Percentiles rank a stretch among this genome's conserved stretches.
Conservation (phyloP, 2,113 vertebrate genomes). For the Malurus melanocephalus region DNA sequence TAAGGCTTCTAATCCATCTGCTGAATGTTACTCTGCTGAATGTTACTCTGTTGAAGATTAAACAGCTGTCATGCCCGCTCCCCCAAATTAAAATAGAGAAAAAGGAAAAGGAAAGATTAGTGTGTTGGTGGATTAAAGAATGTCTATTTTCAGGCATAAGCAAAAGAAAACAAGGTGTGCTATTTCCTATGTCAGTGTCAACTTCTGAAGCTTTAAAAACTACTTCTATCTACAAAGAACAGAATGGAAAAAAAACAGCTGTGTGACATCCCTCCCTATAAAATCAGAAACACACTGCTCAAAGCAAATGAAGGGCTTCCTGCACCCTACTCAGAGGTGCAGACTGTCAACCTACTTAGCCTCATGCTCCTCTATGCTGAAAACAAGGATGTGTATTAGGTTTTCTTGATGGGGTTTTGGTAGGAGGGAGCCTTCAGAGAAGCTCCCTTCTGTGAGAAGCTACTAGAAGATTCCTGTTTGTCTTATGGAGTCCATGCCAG, state of each 20-base stretch:
- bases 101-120: background rate
- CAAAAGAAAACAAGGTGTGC: background rate
- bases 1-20: slow-evolving; percentile 63
- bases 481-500: background rate
- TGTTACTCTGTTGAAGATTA: slow-evolving; percentile 45
- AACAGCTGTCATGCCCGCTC: slow-evolving; percentile 30
- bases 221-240: background rate
- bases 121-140: slow-evolving; percentile 24
- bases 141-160: slow-evolving; percentile 34
- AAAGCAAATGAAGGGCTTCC: background rate
- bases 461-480: background rate
- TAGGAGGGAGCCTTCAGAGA: background rate
- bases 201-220: slow-evolving; percentile 7
- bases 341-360: background rate
- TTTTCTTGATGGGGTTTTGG: background rate
- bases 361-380: background rate
- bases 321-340: background rate
- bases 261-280: background rate
- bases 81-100: background rate
- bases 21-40: slow-evolving; percentile 26
- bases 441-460: background rate
- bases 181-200: background rate
- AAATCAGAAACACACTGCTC: background rate
- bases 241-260: background rate
- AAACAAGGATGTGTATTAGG: background rate